Percentiles rank a stretch among this genome's conserved stretches.
Evolutionary conservation across 2,888 invertebrate genomes (phyloP).

Genomic region (Melanotus villosus): DNA sequence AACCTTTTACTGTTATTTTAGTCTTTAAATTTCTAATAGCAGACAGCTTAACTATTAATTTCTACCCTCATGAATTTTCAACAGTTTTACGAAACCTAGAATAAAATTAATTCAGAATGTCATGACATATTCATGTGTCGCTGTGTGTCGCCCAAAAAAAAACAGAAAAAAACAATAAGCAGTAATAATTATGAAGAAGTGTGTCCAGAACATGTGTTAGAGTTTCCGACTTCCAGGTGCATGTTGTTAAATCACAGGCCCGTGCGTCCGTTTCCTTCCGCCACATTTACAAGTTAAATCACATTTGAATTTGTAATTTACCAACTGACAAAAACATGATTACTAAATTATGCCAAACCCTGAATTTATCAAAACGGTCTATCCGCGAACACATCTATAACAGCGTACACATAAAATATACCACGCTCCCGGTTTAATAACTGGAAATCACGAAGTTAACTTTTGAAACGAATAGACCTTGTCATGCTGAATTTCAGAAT

Average conservation of each 20-base stretch:
- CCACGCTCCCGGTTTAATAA: slow-evolving; percentile 11
- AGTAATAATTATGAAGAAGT: slow-evolving; percentile 41
- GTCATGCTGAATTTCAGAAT: too few relatives aligned
- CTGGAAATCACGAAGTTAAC: slow-evolving; percentile 25
- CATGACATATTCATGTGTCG: slow-evolving; percentile 1
- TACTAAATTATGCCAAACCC: slow-evolving; percentile 55
- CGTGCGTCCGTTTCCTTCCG: slow-evolving; percentile 57
- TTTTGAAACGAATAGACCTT: neutral
- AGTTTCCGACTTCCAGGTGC: slow-evolving; percentile 51
- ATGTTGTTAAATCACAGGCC: slow-evolving; percentile 49
- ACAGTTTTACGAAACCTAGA: neutral
- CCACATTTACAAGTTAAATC: slow-evolving; percentile 55
- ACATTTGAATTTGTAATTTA: slow-evolving; percentile 55
- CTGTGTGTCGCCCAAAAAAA: too few relatives aligned
- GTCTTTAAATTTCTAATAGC: too few relatives aligned
- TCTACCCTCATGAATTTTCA: too few relatives aligned
- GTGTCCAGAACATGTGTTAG: slow-evolving; percentile 48
- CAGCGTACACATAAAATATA: neutral
- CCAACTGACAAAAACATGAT: slow-evolving; percentile 59
- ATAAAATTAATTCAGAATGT: slow-evolving; percentile 7
- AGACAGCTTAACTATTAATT: too few relatives aligned
- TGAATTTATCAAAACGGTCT: slow-evolving; percentile 39
- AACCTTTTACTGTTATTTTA: too few relatives aligned
- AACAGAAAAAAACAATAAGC: slow-evolving; percentile 39
- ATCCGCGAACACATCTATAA: slow-evolving; percentile 30